Conservation (phyloP, 2,113 vertebrate species). For the Numida meleagris region DNA sequence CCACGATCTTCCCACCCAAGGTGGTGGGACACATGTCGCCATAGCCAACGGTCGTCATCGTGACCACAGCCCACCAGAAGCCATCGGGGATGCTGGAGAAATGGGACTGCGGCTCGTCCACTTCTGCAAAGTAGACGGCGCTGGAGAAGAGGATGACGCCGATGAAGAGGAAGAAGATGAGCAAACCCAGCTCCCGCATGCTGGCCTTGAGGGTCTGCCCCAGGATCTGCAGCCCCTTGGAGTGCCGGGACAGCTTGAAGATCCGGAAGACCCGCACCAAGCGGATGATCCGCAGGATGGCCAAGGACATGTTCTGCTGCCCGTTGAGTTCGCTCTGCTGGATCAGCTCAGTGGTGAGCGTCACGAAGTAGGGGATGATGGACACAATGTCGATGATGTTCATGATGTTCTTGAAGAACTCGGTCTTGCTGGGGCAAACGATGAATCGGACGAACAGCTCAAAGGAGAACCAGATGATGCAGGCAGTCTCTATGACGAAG, state of each 20-base stretch:
- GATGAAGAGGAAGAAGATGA: slow-evolving; percentile 98
- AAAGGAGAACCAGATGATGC: slow-evolving; percentile 95
- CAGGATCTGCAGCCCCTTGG: slow-evolving; percentile 96
- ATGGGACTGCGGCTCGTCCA: slow-evolving; percentile 92
- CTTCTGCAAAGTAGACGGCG: slow-evolving; percentile 94
- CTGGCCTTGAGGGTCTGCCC: slow-evolving; percentile 97
- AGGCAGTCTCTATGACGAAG: slow-evolving; percentile 93
- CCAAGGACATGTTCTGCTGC: slow-evolving; percentile 95
- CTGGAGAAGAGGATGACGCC: slow-evolving; percentile 98
- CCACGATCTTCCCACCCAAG: slow-evolving; percentile 92
- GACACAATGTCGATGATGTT: slow-evolving; percentile 96
- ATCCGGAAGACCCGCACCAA: slow-evolving; percentile 97
- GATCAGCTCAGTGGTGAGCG: slow-evolving; percentile 87
- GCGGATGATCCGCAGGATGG: slow-evolving; percentile 93
- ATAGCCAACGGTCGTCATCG: slow-evolving; percentile 98
- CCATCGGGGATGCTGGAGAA: slow-evolving; percentile 97
- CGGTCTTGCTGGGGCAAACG: slow-evolving; percentile 91
- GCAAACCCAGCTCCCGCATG: slow-evolving; percentile 92
- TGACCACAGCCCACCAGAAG: slow-evolving; percentile 99
- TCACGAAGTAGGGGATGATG: slow-evolving; percentile 96
- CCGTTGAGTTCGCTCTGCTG: slow-evolving; percentile 84
- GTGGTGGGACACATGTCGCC: slow-evolving; percentile 97
- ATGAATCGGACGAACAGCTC: slow-evolving; percentile 89
- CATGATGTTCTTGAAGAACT: slow-evolving; percentile 97
- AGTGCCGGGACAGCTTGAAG: slow-evolving; percentile 97